Percentiles rank a stretch among this genome's conserved stretches.
Conservation (phyloP, 2,888 invertebrate genomes). For the Thumatha senex region DNA sequence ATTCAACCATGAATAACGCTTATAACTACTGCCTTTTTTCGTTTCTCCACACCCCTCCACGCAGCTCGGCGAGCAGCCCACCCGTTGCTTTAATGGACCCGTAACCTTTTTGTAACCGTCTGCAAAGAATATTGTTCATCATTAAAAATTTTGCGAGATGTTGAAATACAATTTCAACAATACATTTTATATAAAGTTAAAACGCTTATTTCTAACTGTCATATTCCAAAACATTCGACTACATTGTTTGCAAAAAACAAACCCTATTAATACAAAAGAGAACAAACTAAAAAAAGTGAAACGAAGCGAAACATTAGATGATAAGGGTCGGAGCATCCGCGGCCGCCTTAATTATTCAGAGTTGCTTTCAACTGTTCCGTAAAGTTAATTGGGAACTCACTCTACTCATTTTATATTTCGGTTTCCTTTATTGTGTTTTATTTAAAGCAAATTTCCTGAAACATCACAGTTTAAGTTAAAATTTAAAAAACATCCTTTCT, state of each 20-base stretch:
- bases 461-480: slow-evolving; percentile 17
- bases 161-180: no score
- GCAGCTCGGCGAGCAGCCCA: no score
- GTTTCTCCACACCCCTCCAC: no score
- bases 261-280: slow-evolving; percentile 38
- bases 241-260: slow-evolving; percentile 21
- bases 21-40: no score
- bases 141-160: no score
- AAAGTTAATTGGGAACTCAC: slow-evolving; percentile 65
- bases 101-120: no score
- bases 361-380: slow-evolving; percentile 59
- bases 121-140: no score
- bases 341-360: slow-evolving; percentile 69
- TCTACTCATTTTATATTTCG: slow-evolving; percentile 48
- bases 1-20: no score
- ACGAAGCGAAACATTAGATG: slow-evolving; percentile 60
- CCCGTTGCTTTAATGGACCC: no score
- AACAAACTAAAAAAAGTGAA: slow-evolving; percentile 62
- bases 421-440: slow-evolving; percentile 52
- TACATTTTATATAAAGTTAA: no score
- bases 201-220: neutral
- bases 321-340: slow-evolving; percentile 57
- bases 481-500: slow-evolving; percentile 3
- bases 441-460: slow-evolving; percentile 38
- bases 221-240: slow-evolving; percentile 8